These are phyloP conservation scores for Macrotrachela quadricornifera DNA, from an alignment of 1,140 invertebrate species.

Conservation along the genomic window DNA sequence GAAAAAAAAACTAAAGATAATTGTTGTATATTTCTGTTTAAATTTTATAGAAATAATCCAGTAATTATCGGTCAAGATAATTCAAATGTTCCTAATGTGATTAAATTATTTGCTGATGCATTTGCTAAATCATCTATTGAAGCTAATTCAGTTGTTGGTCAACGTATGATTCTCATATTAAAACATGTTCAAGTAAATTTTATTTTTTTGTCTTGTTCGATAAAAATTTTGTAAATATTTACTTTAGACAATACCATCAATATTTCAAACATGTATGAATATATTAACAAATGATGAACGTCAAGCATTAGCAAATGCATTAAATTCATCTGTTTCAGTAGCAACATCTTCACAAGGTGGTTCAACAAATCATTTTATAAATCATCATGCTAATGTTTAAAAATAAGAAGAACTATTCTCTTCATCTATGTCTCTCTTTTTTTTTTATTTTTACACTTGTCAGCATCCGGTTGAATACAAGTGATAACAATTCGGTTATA, in stretches of 20 bases:
- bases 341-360: too few species aligned
- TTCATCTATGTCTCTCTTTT: too few species aligned
- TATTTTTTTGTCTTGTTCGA: too few species aligned
- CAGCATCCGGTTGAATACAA: too few species aligned
- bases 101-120: slow-evolving; percentile 68
- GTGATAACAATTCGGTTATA: too few species aligned
- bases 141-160: slow-evolving; percentile 28
- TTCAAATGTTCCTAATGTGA: slow-evolving; percentile 61
- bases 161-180: slow-evolving; percentile 45
- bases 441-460: too few species aligned
- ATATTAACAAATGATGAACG: slow-evolving; percentile 42
- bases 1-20: not conserved
- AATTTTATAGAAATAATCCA: slow-evolving; percentile 46
- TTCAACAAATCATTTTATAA: too few species aligned
- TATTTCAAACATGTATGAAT: slow-evolving; percentile 58
- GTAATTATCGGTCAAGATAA: slow-evolving; percentile 60
- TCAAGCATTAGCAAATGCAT: too few species aligned
- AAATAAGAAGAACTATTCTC: too few species aligned
- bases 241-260: slow-evolving; percentile 46
- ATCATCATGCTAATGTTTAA: too few species aligned
- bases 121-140: slow-evolving; percentile 57
- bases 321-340: too few species aligned
- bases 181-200: slow-evolving; percentile 49
- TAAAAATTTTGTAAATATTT: slow-evolving; percentile 10
- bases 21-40: not conserved